Base-by-base conservation (phyloP, 1,140 invertebrate species). In the Drosophila bocki region DNA sequence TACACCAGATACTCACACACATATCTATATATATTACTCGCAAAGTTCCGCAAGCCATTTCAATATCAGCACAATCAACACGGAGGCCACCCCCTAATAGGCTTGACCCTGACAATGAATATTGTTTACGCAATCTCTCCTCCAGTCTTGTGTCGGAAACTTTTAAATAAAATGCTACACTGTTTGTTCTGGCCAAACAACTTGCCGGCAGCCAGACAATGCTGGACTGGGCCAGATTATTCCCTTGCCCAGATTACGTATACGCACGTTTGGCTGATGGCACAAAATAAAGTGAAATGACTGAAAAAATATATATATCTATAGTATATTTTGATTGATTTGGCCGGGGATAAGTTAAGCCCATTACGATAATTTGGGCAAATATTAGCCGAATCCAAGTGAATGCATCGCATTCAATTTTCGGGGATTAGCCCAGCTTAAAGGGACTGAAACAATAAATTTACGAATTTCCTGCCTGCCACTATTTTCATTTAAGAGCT, bases 61-160 rank as follows among this genome's bases (percentile, higher is more conserved):
- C 70, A 79, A 83, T 83, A 87, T 88, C 83, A 72, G 75, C 75
- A 82, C 70, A 86, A 82, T 72, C 78, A 76, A 48, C 61, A 67
- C 35, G 26, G 45, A 32, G n/a, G 39, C 19, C 29, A 42, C n/a
- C 47, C 77, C 68, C 72, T 48, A 68, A 75, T 70, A 48, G 71
- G 68, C 76, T 77, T 84, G 84, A 88, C 84, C 84, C 84, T 78
- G 84, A 80, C 84, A 87, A 79, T 87, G 77, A 71, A 75, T 88
- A 82, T 76, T 79, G 75, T 76, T 71, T 60, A 77, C 56, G 64
- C 72, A 59, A 74, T 61, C n/a, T 56, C 35, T 56, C 33, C 51
- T 32, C 32, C 42, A 8, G 59, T 41, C 63, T 62, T 53, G 33
- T 59, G 53, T 33, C 50, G 57, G 50, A 60, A 70, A 80, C 63